Evolutionary conservation across 2,797 vertebrate species (phyloP), one percentile per base, ranked within the genome.

Genomic region (Melanotaenia boesemani): DNA sequence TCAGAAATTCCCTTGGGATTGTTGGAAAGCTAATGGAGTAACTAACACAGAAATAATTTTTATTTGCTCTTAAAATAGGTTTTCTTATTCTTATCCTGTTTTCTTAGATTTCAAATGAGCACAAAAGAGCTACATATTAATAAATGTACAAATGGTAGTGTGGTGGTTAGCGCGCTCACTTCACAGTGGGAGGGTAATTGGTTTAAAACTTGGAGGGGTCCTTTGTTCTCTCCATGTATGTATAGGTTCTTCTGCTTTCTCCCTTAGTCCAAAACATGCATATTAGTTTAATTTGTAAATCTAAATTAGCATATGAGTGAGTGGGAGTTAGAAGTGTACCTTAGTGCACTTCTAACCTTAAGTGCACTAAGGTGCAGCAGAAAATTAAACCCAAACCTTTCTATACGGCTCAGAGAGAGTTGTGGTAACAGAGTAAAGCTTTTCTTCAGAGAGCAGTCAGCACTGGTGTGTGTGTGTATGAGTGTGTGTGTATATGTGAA

Each of bases 1-100:
- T 63, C 56, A 30, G 56, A 41, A 67, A 39, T 59, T 70, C 34
- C 63, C 28, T 59, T 36, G 16, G 22, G 70, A 48, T 61, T 20
- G 1, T 12, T 63, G 16, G 5, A 2, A 59, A 66, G 61, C 18
- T 72, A 83, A 80, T 76, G 10, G 44, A 30, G 57, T 69, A 36
- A 75, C 63, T 67, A 63, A 63, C 20, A 30, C 24, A 28, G 24
- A 5, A 37, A 16, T 59, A 9, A 13, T 78, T 32, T 20, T 18
- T 34, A 5, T 0, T 24, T 56, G 44, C 57, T 63, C 1, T 63
- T 6, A 26, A 26, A 26, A 26, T 26, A 1, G 26, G 26, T 26
- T 26, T 26, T 26, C 26, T 26, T 26, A 26, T 26, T 26, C 26
- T 26, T 26, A 26, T 30, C 15, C 24, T 55, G 50, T 56, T 16